Evolutionary conservation across 2,797 vertebrate species (phyloP).

Genomic region (Anisognathus igniventris): DNA sequence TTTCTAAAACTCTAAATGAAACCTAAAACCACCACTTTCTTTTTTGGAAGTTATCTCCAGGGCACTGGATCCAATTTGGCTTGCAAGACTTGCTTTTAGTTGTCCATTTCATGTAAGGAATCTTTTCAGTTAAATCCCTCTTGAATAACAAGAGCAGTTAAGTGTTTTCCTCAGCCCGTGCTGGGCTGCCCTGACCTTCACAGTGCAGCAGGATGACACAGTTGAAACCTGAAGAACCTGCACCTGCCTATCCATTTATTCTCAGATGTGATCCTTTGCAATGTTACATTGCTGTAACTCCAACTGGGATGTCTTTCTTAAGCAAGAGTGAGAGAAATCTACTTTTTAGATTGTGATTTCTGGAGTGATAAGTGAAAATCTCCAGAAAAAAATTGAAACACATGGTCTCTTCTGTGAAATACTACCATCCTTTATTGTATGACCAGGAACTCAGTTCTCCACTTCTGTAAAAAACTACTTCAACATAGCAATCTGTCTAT

Average conservation of each 20-base stretch:
- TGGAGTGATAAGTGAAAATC: neutral
- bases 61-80: neutral
- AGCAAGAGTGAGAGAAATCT: neutral
- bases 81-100: neutral
- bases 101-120: neutral
- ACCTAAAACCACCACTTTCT: neutral
- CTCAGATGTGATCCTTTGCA: neutral
- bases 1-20: neutral
- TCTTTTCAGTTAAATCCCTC: neutral
- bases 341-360: neutral
- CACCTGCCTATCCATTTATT: neutral
- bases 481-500: neutral
- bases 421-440: neutral
- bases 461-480: neutral
- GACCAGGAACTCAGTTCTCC: neutral
- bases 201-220: neutral
- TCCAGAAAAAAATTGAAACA: neutral
- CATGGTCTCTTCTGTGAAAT: fast-evolving
- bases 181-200: neutral
- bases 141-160: neutral
- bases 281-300: neutral
- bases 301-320: fast-evolving
- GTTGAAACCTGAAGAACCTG: neutral
- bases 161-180: neutral
- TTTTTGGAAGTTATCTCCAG: neutral